Evolutionary conservation across 2,888 invertebrate species (phyloP).

Genomic region (Lamellibrachia satsuma): DNA sequence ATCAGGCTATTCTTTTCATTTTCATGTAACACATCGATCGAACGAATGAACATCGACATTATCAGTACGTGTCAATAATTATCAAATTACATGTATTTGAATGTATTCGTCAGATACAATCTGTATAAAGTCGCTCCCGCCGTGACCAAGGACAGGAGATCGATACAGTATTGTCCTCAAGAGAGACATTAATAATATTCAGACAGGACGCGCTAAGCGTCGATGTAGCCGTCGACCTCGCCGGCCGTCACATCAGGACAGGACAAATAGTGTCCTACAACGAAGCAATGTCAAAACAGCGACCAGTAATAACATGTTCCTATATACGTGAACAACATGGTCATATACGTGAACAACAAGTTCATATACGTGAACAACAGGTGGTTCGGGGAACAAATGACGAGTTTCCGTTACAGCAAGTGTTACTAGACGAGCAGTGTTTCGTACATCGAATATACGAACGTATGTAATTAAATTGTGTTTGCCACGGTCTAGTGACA

Average conservation of each 20-base stretch:
- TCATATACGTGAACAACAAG: neutral
- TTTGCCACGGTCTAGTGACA: neutral
- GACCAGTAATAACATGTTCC: neutral
- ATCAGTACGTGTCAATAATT: neutral
- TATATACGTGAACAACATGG: neutral
- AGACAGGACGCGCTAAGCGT: neutral
- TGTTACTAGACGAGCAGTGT: too few species aligned
- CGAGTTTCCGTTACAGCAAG: too few species aligned
- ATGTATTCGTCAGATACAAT: conserved; percentile 12
- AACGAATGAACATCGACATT: neutral
- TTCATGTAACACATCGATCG: neutral
- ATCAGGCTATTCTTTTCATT: neutral
- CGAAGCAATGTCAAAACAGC: neutral
- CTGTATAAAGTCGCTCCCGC: neutral
- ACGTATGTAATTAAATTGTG: neutral
- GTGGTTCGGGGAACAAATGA: neutral
- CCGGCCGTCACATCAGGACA: neutral
- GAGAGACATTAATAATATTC: neutral
- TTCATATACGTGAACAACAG: neutral
- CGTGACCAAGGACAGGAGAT: neutral
- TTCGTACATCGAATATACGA: neutral
- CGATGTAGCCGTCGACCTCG: neutral
- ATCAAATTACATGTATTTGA: neutral
- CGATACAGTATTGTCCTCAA: neutral
- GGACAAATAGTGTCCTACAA: neutral